Evolutionary conservation across 1,140 invertebrate species (phyloP).

Genomic region (Zaprionus nigranus): DNA sequence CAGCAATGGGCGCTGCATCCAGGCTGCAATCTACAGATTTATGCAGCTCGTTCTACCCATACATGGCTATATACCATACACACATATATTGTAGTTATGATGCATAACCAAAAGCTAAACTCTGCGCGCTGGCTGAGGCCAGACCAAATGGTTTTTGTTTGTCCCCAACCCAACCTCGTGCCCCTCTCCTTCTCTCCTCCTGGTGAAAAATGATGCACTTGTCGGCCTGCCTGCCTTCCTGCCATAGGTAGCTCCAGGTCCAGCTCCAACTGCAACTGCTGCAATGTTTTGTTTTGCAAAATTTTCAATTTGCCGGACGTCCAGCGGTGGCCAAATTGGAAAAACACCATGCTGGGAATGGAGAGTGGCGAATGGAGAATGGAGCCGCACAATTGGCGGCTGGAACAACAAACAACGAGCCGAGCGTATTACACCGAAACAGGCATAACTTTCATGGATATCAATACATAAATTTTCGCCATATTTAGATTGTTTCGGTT

Average conservation of each 20-base stretch:
- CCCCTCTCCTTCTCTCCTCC: neutral
- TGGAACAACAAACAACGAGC: conserved; percentile 1
- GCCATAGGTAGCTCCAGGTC: neutral
- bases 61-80: conserved; percentile 26
- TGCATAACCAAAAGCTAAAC: conserved; percentile 77
- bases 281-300: conserved; percentile 76
- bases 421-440: conserved; percentile 33
- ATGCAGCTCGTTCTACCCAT: conserved; percentile 48
- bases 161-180: conserved; percentile 7
- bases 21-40: conserved; percentile 77
- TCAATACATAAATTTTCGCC: conserved; percentile 81
- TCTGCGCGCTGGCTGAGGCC: conserved; percentile 46
- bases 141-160: conserved; percentile 72
- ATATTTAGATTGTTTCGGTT: conserved; percentile 81
- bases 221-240: conserved; percentile 25
- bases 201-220: conserved; percentile 82
- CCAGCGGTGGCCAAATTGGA: conserved; percentile 77
- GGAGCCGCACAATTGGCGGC: conserved; percentile 28
- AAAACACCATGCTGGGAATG: conserved; percentile 57
- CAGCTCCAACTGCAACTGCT: conserved; percentile 31
- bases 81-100: conserved; percentile 63
- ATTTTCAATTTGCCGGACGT: conserved; percentile 78
- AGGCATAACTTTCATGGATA: conserved; percentile 77
- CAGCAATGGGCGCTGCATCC: conserved; percentile 14
- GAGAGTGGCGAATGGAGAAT: conserved; percentile 4